These are phyloP conservation scores for Sardinella longiceps DNA, from an alignment of 2,797 vertebrate species.

Conservation along the genomic window DNA sequence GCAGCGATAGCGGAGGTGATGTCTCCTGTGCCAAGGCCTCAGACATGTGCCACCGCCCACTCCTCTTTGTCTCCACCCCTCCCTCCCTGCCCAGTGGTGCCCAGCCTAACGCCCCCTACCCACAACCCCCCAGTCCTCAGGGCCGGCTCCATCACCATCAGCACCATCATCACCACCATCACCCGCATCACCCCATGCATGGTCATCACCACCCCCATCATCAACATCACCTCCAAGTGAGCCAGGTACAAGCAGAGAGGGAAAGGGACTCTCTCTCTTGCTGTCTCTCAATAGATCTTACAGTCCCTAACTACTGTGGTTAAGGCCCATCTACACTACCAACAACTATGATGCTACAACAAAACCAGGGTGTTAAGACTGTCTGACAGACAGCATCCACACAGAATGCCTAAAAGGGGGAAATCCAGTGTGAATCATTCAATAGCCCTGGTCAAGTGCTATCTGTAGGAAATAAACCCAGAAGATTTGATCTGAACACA, in stretches of 20 bases:
- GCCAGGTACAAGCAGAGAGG: slow-evolving; percentile 64
- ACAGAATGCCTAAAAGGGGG: too few species aligned
- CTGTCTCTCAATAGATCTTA: neutral
- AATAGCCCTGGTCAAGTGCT: too few species aligned
- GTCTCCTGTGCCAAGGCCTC: slow-evolving; percentile 71
- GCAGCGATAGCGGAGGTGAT: slow-evolving; percentile 78
- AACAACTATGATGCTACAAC: too few species aligned
- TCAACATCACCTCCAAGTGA: slow-evolving; percentile 70
- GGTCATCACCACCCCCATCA: slow-evolving; percentile 69
- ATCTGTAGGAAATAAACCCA: too few species aligned
- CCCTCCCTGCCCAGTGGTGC: slow-evolving; percentile 64
- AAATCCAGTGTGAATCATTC: too few species aligned
- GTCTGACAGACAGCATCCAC: too few species aligned
- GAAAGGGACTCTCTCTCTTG: neutral
- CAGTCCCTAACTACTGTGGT: neutral
- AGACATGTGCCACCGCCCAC: slow-evolving; percentile 76
- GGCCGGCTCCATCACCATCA: slow-evolving; percentile 75
- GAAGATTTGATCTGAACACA: too few species aligned
- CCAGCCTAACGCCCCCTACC: slow-evolving; percentile 65
- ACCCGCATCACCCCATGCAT: slow-evolving; percentile 72
- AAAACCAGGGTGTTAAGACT: too few species aligned
- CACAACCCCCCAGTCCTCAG: slow-evolving; percentile 74
- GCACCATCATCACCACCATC: slow-evolving; percentile 75
- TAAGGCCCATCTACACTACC: too few species aligned
- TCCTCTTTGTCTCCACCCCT: slow-evolving; percentile 72